Evolutionary conservation across 2,888 invertebrate species (phyloP), one percentile per base, ranked within the genome.

Genomic region (Tholera decimalis): DNA sequence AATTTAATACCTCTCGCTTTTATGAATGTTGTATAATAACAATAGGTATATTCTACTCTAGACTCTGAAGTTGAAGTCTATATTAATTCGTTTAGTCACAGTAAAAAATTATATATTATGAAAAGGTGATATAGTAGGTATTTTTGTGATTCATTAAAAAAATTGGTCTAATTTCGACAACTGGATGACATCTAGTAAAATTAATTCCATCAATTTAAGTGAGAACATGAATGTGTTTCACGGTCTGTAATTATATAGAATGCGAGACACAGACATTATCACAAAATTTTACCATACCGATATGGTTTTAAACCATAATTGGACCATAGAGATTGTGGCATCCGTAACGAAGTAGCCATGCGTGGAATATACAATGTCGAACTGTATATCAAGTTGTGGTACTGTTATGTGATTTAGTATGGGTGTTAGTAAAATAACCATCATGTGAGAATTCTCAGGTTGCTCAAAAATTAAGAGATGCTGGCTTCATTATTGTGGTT

Each of bases 301-400:
- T 55, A 60, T 61, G 68, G 65, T 70, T 37, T 33, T 59, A 30
- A 33, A 44, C 2, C 4, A 4, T 50, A 69, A 73, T 73, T 63
- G 35, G 54, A 50, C n/a, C 39, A 63, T 50, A 37, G 11, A 66
- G 41, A 20, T 20, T 9, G 28, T 9, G 68, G 62, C 64, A 80
- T 67, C 67, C 69, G 62, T 65, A 50, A 47, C 78, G 41, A 63
- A 77, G 41, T 1, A 8, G 53, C 18, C 49, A 63, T 62, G 63
- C 63, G 49, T 77, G 33, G 50, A 59, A 59, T 47, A 66, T 50
- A 18, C n/a, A n/a, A n/a, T 28, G 13, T 24, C 54, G 22, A 55
- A 66, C 15, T 63, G 62, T 33, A 37, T 43, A 51, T 55, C 15
- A 20, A 67, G 24, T 57, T 73, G 37, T 22, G 8, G 50, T 57